Conservation (phyloP, 2,113 vertebrate species). For the Engystomops pustulosus region DNA sequence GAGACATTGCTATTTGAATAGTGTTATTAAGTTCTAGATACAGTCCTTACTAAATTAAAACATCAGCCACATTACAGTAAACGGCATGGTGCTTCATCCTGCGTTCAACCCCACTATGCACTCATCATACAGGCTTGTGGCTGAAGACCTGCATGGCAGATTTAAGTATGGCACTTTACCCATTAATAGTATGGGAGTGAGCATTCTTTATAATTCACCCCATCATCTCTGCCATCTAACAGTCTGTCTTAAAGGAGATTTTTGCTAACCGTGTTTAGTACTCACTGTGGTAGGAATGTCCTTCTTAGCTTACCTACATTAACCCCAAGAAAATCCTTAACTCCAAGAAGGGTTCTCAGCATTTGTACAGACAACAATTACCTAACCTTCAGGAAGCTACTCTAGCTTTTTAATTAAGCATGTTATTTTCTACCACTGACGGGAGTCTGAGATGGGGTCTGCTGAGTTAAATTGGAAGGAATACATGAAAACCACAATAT, state of each 20-base stretch:
- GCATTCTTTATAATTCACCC: conserved; percentile 27
- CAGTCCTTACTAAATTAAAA: background rate
- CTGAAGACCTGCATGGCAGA: conserved; percentile 87
- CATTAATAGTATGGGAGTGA: background rate
- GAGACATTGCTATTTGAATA: background rate
- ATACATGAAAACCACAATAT: conserved; percentile 23
- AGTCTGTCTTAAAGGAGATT: conserved; percentile 8
- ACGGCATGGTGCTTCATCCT: conserved; percentile 84
- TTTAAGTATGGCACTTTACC: conserved; percentile 71
- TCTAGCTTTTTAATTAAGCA: background rate
- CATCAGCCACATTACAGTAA: conserved; percentile 40
- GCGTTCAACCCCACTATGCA: conserved; percentile 69
- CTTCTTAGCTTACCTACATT: background rate
- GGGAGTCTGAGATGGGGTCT: background rate
- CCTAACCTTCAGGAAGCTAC: background rate
- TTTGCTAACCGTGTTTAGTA: background rate
- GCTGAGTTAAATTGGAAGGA: conserved; percentile 36
- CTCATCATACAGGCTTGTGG: conserved; percentile 69
- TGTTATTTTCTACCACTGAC: background rate
- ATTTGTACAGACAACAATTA: background rate
- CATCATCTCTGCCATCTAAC: conserved; percentile 4
- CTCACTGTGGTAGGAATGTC: background rate
- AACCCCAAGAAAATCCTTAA: background rate
- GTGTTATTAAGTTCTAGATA: background rate
- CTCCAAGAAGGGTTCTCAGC: background rate